Base-by-base conservation (phyloP, 2,113 vertebrate genomes). In the Castor canadensis region DNA sequence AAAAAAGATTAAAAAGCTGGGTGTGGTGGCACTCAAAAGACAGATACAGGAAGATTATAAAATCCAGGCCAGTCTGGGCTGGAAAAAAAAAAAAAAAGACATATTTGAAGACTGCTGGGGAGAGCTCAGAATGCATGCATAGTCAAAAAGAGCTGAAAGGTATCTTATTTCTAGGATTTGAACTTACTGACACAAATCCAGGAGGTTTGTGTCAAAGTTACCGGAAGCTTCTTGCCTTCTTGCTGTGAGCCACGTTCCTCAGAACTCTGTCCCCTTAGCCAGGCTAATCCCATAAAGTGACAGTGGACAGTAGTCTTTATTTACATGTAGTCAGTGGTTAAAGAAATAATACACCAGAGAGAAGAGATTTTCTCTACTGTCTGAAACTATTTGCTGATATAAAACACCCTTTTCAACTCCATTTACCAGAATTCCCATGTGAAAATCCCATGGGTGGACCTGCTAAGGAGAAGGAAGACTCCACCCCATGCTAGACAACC, bases 71-170 rank as follows among this genome's bases (percentile, higher is more conserved):
- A 73, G 22, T 24, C 43, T 28, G 40, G 45, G 54, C 30, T 64
- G 30, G 26, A 64, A 60, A 60, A 60, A 60, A 58, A 58, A 58
- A 22, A 58, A 17, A 60, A 60, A 60, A 60, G 58, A 60, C 1
- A 9, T 9, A 35, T 40, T 15, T n/a, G 40, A 28, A 49, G 66
- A 32, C 4, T 3, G 16, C 81, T 16, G 52, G 60, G 30, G 40
- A 60, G 80, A 2, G 1, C 20, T 62, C 1, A 35, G 43, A 24
- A 5, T 1, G 11, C 35, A 0, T 0, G 54, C 13, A 38, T 3
- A 8, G 79, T 20, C 30, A 9, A 40, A 54, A 58, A 15, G 22
- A 75, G 54, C 35, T 28, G 9, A 30, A 45, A 12, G 22, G 47
- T 4, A 6, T 45, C 56, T 45, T 5, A 19, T 3, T 75, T n/a